phyloP scores from a whole-genome alignment of 1,140 invertebrate species.

The Drosophila mauritiana region DNA sequence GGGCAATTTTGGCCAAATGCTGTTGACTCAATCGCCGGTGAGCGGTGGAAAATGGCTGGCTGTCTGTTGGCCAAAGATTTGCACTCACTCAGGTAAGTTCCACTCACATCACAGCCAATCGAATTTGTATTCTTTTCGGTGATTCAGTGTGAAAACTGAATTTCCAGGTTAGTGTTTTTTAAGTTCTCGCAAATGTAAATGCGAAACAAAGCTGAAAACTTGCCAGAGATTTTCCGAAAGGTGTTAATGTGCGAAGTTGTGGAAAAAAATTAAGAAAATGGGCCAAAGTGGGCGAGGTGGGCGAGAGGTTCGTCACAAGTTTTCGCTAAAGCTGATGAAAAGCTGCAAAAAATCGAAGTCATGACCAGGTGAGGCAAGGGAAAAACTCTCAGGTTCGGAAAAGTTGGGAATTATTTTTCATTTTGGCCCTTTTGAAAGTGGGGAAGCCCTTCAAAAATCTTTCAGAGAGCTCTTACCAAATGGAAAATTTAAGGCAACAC shows the following conservation, averaged over 20 bases:
- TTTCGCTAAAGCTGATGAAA: slow-evolving; percentile 27
- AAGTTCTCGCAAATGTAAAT: slow-evolving; percentile 17
- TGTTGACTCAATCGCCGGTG: slow-evolving; percentile 19
- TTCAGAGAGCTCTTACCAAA: neutral
- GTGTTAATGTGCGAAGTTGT: slow-evolving; percentile 32
- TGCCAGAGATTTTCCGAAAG: slow-evolving; percentile 16
- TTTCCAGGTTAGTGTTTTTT: slow-evolving; percentile 8
- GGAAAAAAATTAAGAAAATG: slow-evolving; percentile 1
- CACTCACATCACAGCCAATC: slow-evolving; percentile 1
- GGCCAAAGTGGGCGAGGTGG: neutral
- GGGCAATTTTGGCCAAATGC: slow-evolving; percentile 16
- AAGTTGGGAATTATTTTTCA: slow-evolving; percentile 11
- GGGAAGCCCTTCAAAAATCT: neutral
- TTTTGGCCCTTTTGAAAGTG: neutral
- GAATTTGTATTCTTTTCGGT: slow-evolving; percentile 4
- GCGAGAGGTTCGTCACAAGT: slow-evolving; percentile 9
- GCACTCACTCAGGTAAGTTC: slow-evolving; percentile 20
- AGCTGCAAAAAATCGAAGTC: slow-evolving; percentile 7
- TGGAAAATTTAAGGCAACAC: neutral
- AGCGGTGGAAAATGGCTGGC: slow-evolving; percentile 1
- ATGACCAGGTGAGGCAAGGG: slow-evolving; percentile 14
- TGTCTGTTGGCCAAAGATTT: slow-evolving; percentile 29
- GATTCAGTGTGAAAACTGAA: slow-evolving; percentile 5
- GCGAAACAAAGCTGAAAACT: slow-evolving; percentile 15
- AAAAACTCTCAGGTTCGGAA: neutral